Conservation (phyloP, 2,888 invertebrate species). For the Tachina lurida region DNA sequence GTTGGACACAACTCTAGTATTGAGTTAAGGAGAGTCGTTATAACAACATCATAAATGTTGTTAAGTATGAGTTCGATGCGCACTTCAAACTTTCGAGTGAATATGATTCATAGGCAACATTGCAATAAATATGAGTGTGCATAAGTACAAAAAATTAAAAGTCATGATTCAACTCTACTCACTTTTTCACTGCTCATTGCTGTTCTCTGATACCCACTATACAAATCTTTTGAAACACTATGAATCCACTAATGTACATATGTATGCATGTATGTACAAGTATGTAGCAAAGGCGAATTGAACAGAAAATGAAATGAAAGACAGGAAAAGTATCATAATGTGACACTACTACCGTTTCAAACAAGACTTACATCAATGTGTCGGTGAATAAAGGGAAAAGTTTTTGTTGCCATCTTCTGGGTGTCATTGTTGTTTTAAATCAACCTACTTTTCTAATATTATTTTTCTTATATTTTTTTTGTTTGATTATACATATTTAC, state of each 20-base stretch:
- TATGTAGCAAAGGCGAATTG: not conserved
- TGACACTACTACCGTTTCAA: constrained; percentile 18
- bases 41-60: no score
- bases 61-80: no score
- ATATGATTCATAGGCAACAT: no score
- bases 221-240: not conserved
- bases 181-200: no score
- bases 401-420: constrained; percentile 25
- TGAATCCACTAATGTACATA: no score
- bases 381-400: constrained; percentile 18
- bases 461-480: not conserved
- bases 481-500: not conserved
- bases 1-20: no score
- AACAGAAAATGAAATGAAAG: not conserved
- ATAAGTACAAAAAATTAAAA: no score
- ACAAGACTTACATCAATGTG: constrained; percentile 11
- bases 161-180: no score
- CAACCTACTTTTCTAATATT: constrained; percentile 44
- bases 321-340: constrained; percentile 34
- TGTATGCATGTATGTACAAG: not conserved
- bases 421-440: constrained; percentile 37
- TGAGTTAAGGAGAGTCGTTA: no score
- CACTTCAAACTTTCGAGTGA: no score
- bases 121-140: no score
- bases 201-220: not conserved